Percentiles rank a stretch among this genome's conserved stretches.
Conservation (phyloP, 1,140 invertebrate genomes). For the Camponotus floridanus region DNA sequence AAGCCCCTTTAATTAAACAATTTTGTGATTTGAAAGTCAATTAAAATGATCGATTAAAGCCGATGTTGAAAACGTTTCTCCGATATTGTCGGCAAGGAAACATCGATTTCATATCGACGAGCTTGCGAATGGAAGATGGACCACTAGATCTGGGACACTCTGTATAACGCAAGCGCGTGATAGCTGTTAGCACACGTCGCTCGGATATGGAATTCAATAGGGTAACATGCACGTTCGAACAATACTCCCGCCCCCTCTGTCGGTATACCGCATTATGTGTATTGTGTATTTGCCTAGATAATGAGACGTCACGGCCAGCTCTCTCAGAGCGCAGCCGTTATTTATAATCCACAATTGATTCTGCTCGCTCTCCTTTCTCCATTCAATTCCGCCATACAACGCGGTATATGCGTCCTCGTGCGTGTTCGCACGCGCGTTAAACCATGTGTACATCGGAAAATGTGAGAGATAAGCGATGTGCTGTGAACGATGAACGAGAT, state of each 20-base stretch:
- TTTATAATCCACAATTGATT: constrained; percentile 61
- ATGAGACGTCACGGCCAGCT: constrained; percentile 50
- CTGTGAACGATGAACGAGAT: constrained; percentile 11
- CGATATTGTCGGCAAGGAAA: background rate
- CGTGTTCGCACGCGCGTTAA: constrained; percentile 29
- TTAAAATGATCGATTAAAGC: background rate
- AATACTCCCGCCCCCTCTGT: constrained; percentile 14
- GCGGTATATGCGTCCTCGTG: background rate
- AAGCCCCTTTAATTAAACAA: background rate
- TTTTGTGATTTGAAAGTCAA: background rate
- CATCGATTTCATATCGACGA: background rate
- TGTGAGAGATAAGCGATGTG: constrained; percentile 32
- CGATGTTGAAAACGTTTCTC: background rate
- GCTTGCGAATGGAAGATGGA: background rate
- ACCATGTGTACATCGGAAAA: constrained; percentile 51
- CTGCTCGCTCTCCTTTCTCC: constrained; percentile 17
- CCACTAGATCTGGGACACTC: constrained; percentile 7
- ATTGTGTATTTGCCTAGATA: constrained; percentile 57
- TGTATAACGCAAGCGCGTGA: background rate
- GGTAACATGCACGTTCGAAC: constrained; percentile 30
- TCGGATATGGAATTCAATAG: constrained; percentile 50
- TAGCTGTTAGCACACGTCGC: constrained; percentile 20
- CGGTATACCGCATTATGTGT: background rate
- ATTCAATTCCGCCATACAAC: background rate
- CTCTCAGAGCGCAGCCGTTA: constrained; percentile 26